These are phyloP conservation scores for Halcyon chelicuti DNA, from an alignment of 2,797 vertebrate genomes.

Conservation along the genomic window DNA sequence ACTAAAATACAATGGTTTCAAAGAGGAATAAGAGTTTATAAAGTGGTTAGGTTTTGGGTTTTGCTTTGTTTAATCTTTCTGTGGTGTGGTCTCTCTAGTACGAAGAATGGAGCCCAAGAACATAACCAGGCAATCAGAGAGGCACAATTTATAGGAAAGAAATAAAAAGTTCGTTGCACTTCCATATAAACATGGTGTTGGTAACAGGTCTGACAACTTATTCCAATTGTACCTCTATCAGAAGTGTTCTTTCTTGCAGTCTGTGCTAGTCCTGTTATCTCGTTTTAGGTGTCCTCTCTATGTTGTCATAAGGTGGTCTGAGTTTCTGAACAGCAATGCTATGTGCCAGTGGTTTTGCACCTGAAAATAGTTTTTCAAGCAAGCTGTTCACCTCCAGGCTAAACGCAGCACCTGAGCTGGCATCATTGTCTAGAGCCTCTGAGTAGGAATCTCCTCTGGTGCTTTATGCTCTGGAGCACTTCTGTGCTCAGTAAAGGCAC, in stretches of 20 bases:
- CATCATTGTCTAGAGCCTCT: not conserved
- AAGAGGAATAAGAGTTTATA: not conserved
- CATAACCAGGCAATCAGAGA: not conserved
- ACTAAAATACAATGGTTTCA: not conserved
- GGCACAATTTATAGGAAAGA: not conserved
- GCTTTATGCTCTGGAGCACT: not conserved
- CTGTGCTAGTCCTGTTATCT: not conserved
- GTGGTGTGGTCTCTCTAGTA: not conserved
- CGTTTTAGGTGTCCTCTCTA: not conserved
- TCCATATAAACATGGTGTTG: not conserved
- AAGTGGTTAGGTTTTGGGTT: not conserved
- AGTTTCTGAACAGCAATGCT: not conserved
- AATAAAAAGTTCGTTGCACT: not conserved
- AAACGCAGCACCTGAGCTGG: not conserved
- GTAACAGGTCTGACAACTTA: not conserved
- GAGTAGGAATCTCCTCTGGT: not conserved
- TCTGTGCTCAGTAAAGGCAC: not conserved
- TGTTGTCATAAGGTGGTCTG: not conserved
- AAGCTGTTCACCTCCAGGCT: not conserved
- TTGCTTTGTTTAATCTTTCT: not conserved
- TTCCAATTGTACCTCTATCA: not conserved
- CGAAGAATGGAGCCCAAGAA: not conserved
- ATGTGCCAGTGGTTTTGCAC: rapidly evolving
- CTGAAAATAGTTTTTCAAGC: not conserved
- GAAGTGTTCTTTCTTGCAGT: not conserved